Conservation (phyloP, 2,797 vertebrate genomes). For the Lithobates pipiens region DNA sequence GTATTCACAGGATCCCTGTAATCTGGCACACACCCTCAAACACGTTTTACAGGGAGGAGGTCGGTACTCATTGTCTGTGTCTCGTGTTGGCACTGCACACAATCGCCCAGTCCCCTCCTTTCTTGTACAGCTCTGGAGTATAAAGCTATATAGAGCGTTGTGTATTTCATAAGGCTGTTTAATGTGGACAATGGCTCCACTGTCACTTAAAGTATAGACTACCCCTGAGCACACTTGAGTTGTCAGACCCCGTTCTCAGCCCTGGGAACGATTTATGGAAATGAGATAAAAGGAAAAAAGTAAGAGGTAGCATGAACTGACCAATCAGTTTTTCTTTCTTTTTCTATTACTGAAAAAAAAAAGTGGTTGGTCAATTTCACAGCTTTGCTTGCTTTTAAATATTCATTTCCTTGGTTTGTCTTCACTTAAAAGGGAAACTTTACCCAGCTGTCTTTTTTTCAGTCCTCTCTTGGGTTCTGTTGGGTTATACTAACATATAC, state of each 20-base stretch:
- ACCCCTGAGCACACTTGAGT: neutral
- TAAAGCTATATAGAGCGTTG: neutral
- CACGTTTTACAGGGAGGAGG: neutral
- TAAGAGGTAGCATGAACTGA: neutral
- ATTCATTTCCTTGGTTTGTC: too few relatives aligned
- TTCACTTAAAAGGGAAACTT: too few relatives aligned
- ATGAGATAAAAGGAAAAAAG: neutral
- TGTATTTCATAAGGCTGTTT: too few relatives aligned
- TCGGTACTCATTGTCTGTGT: neutral
- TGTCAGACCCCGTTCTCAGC: neutral
- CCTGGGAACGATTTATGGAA: too few relatives aligned
- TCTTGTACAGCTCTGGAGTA: neutral
- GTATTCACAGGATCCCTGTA: neutral
- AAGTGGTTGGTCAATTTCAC: neutral
- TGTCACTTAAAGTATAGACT: neutral
- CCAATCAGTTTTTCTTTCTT: neutral
- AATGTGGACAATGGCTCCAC: neutral
- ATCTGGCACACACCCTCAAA: neutral
- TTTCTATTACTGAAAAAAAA: too few relatives aligned
- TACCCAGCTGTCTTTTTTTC: too few relatives aligned
- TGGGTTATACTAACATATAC: too few relatives aligned
- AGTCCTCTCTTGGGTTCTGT: too few relatives aligned
- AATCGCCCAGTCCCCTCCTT: neutral
- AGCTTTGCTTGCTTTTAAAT: too few relatives aligned
- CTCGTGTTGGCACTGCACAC: neutral